Evolutionary conservation across 1,140 invertebrate species (phyloP).

Genomic region (Branchinecta lindahli): DNA sequence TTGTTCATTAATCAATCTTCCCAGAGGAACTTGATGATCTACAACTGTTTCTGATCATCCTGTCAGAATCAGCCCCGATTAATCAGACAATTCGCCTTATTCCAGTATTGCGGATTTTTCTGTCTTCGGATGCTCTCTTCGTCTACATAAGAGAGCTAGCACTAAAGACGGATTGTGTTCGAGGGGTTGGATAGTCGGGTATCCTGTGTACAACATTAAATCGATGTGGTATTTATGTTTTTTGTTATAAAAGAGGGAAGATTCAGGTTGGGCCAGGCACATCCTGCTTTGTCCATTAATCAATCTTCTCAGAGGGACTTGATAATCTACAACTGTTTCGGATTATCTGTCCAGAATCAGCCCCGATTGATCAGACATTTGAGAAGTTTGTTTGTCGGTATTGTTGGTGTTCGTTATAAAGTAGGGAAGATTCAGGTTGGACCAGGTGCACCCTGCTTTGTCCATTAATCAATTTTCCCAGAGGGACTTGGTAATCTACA

Average conservation of each 20-base stretch:
- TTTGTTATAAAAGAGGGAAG: background rate
- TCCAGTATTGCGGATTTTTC: background rate
- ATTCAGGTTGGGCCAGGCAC: background rate
- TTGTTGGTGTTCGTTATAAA: too few species aligned
- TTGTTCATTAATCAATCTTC: background rate
- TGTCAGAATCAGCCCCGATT: background rate
- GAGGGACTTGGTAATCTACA: background rate
- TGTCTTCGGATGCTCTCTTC: background rate
- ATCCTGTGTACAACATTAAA: too few species aligned
- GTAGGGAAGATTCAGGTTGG: background rate
- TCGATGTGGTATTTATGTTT: too few species aligned
- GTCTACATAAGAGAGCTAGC: background rate
- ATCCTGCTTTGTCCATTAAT: background rate
- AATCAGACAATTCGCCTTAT: background rate
- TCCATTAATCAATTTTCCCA: constrained; percentile 2
- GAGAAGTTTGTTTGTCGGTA: too few species aligned
- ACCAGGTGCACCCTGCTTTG: background rate
- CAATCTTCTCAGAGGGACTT: background rate
- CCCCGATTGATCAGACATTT: background rate
- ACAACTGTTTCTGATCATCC: background rate
- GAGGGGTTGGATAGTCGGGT: too few species aligned
- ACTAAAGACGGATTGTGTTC: too few species aligned
- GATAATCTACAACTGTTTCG: background rate
- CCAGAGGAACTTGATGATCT: background rate
- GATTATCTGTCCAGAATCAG: background rate